Base-by-base conservation (phyloP, 2,797 vertebrate species). In the Acanthis flammea region DNA sequence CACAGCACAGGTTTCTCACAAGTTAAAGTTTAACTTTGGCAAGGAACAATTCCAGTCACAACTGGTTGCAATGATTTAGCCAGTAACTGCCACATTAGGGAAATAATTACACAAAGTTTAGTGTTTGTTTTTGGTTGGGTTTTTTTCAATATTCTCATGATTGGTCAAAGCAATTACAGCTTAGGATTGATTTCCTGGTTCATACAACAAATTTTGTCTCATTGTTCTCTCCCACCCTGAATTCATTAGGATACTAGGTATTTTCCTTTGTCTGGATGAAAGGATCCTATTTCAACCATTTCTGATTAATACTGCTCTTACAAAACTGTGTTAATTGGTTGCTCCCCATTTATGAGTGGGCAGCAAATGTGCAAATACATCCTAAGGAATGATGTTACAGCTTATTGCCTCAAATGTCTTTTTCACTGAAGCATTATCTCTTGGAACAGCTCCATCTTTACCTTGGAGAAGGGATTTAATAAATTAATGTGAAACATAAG, bases 1-100 rank as follows among this genome's bases (percentile, higher is more conserved):
- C 86, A 95, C 62, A 91, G 71, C 67, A 54, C 53, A 42, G 44
- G 78, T 92, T 91, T 73, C 87, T 75, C 14, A 11, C 84, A 86
- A 96, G 94, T 97, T 96, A 95, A 96, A 88, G 0, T 94, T 97
- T 96, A 96, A 97, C 92, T 89, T 86, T 12, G 44, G 30, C 48
- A 41, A 55, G 78, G 72, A 92, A 57, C 60, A 55, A 57, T 86
- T 94, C 82, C 82, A 94, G 6, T 88, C 81, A 86, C 67, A 86
- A 80, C 70, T 90, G 66, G 25, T 70, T 91, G 41, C 62, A 67
- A 50, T 70, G 66, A 62, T 88, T 96, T 96, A 90, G 73, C 62
- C 41, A 76, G 76, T 86, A 92, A 89, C 86, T 78, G 82, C 85
- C 70, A 66, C n/a, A 37, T 60, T 76, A 89, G 53, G 45, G 57